These are phyloP conservation scores for Patella ulyssiponensis DNA, from an alignment of 2,888 invertebrate genomes.

Conservation along the genomic window DNA sequence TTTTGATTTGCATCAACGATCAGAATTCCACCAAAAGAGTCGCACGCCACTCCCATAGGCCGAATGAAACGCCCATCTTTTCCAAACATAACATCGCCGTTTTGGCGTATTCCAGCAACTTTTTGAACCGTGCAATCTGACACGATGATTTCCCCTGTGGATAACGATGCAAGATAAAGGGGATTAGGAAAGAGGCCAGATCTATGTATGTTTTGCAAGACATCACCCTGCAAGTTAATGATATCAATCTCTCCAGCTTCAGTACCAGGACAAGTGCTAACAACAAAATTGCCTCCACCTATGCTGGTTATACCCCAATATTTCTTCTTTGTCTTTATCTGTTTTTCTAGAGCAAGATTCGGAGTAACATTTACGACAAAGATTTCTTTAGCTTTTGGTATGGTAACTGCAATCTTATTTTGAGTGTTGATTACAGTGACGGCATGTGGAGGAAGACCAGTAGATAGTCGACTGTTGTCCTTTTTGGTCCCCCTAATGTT, in stretches of 20 bases:
- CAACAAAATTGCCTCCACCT: not conserved
- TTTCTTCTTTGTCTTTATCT: not conserved
- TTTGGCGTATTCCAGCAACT: constrained; percentile 4
- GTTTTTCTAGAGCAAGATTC: not conserved
- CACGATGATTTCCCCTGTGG: constrained; percentile 12
- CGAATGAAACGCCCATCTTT: not conserved
- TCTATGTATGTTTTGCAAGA: not conserved
- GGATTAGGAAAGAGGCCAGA: constrained; percentile 1
- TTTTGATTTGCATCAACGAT: too few species aligned
- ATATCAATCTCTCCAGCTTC: constrained; percentile 3
- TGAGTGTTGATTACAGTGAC: not conserved
- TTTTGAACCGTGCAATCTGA: constrained; percentile 12
- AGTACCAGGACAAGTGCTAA: constrained; percentile 13
- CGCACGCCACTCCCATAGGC: too few species aligned
- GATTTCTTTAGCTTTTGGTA: constrained; percentile 17
- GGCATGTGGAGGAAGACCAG: not conserved
- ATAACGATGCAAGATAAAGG: constrained; percentile 6
- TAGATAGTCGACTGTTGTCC: not conserved
- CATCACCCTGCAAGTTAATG: not conserved
- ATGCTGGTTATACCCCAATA: constrained; percentile 16
- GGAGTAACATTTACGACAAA: constrained; percentile 6
- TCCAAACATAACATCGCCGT: constrained; percentile 6
- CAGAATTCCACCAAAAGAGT: too few species aligned
- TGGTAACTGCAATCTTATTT: constrained; percentile 14
- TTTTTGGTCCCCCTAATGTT: not conserved